A percentile compares a stretch with the other conserved stretches of the same genome.
phyloP scores from a whole-genome alignment of 2,797 vertebrate species.

The Balearica regulorum region DNA sequence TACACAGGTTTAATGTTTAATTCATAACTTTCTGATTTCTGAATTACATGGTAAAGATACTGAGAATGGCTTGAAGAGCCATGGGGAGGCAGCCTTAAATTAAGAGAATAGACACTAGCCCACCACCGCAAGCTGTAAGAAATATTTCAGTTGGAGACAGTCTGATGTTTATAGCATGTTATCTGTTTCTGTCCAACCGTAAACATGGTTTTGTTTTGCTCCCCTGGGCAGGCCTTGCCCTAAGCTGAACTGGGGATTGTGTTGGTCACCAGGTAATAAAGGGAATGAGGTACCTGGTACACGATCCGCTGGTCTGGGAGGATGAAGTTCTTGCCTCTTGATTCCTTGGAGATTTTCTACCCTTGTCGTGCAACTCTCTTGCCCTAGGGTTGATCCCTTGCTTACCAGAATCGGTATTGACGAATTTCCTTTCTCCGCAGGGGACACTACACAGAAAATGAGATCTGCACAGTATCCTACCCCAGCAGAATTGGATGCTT shows the following conservation, averaged over 20 bases:
- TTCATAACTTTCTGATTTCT: background rate
- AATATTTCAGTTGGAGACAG: background rate
- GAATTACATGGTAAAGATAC: background rate
- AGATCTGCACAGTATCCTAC: slow-evolving; percentile 99
- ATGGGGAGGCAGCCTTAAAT: background rate
- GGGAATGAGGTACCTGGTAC: background rate
- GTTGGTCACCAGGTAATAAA: slow-evolving; percentile 21
- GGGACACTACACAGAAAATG: slow-evolving; percentile 99
- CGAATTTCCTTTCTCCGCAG: slow-evolving; percentile 75
- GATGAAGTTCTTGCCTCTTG: background rate
- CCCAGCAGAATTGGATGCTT: slow-evolving; percentile 99
- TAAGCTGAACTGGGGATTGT: background rate
- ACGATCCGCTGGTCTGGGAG: background rate
- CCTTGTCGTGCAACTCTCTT: slow-evolving; percentile 2
- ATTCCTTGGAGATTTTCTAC: slow-evolving; percentile 2
- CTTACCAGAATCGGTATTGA: slow-evolving; percentile 54
- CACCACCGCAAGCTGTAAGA: background rate
- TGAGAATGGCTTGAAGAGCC: background rate
- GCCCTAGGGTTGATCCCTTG: slow-evolving; percentile 1
- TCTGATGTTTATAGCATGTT: background rate
- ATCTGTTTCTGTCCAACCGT: background rate
- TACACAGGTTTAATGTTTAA: background rate
- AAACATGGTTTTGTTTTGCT: background rate
- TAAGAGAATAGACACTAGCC: background rate
- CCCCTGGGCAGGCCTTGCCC: background rate